Evolutionary conservation across 1,140 invertebrate species (phyloP).

Genomic region (Steinernema khuongi): DNA sequence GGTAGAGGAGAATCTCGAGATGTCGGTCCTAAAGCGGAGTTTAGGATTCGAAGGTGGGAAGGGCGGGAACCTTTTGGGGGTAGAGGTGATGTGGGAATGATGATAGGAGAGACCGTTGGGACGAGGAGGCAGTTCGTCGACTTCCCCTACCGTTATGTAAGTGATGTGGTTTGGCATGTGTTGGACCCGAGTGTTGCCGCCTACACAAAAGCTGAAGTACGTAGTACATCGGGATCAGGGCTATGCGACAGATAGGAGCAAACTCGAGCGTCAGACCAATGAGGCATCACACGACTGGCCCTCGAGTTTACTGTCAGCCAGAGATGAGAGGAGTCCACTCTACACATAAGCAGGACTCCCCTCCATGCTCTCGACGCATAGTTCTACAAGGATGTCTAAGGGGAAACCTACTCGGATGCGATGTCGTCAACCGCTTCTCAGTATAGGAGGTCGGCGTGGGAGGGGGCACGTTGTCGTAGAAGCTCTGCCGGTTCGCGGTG

Average conservation of each 20-base stretch:
- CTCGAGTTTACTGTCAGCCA: too few relatives aligned
- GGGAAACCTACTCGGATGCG: not conserved
- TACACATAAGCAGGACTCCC: too few relatives aligned
- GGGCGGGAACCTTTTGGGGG: not conserved
- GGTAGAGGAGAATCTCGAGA: constrained; percentile 12
- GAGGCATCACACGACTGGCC: too few relatives aligned
- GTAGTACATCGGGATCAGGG: not conserved
- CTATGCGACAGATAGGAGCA: too few relatives aligned
- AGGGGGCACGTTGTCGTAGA: constrained; percentile 14
- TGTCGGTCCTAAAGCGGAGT: not conserved
- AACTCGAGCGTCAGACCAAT: too few relatives aligned
- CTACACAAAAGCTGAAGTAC: not conserved
- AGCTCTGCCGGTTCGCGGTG: not conserved
- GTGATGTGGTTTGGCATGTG: constrained; percentile 9
- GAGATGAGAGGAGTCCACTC: too few relatives aligned
- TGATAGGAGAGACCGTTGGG: constrained; percentile 6
- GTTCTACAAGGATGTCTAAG: too few relatives aligned
- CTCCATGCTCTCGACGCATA: too few relatives aligned
- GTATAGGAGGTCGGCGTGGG: not conserved
- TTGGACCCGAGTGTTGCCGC: not conserved
- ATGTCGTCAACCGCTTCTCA: not conserved
- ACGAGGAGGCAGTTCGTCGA: not conserved
- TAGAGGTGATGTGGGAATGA: not conserved
- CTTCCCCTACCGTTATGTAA: constrained; percentile 8
- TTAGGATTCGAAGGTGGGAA: not conserved